Conservation (phyloP, 2,888 invertebrate genomes). For the Caenorhabditis panamensis region DNA sequence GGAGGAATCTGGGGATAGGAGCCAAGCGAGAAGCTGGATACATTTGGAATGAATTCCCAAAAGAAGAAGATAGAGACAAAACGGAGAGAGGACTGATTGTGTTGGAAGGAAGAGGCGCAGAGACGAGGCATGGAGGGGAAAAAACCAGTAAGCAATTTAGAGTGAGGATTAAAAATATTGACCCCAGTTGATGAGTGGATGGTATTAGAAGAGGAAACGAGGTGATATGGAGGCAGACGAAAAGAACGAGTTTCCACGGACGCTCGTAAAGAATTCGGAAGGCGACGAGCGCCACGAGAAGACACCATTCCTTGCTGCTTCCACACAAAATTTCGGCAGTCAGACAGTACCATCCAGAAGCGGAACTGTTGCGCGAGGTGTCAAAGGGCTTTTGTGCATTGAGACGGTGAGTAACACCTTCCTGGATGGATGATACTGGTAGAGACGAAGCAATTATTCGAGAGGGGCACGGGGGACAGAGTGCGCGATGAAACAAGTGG, state of each 20-base stretch:
- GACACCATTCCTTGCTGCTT: too few species aligned
- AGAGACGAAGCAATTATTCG: conserved; percentile 11
- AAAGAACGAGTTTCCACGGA: conserved; percentile 46
- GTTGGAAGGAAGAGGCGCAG: conserved; percentile 3
- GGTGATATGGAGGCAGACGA: conserved; percentile 23
- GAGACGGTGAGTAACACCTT: conserved; percentile 6
- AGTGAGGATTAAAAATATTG: conserved; percentile 19
- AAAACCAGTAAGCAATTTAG: conserved; percentile 22
- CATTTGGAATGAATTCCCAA: conserved; percentile 29
- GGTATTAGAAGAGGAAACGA: conserved; percentile 5
- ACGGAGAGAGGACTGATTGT: conserved; percentile 41
- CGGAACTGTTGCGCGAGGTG: conserved; percentile 26
- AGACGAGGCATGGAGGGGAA: conserved; percentile 17
- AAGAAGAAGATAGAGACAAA: background rate
- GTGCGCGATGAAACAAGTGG: conserved; percentile 21
- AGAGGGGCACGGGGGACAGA: conserved; percentile 12
- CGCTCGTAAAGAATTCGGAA: conserved; percentile 27
- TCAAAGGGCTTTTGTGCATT: conserved; percentile 18
- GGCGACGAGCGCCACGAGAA: background rate
- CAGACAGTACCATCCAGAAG: conserved; percentile 18
- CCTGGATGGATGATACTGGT: background rate
- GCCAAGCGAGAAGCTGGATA: conserved; percentile 7
- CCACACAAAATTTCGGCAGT: background rate
- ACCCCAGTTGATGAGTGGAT: conserved; percentile 11
- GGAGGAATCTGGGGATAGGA: background rate